Evolutionary conservation across 2,113 vertebrate genomes (phyloP), one percentile per base, ranked within the genome.

Genomic region (Microcebus tavaratra): DNA sequence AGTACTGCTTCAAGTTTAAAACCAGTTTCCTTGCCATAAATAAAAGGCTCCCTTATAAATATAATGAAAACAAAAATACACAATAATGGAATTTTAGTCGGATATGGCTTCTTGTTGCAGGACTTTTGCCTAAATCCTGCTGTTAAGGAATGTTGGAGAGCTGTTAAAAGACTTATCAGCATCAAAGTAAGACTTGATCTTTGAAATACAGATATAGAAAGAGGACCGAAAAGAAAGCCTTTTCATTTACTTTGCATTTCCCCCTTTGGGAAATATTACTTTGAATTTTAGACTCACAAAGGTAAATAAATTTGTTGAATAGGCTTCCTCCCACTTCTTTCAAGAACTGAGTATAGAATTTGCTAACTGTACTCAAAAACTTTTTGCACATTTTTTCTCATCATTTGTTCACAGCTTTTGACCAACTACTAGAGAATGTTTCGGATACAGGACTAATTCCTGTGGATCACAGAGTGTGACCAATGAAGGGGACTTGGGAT

Each of bases 1-100:
- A 72, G 23, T 13, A 55, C 8, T 45, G 87, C 39, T 90, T 94
- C 59, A 88, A 90, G 61, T 65, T 80, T 79, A 70, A 95, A 91
- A 90, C 61, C 45, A 76, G 29, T 61, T 91, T 90, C 61, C 25
- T 73, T 75, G n/a, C 23, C 76, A 92, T 42, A 83, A 86, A 63
- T 61, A 80, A 39, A 84, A 76, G 34, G 18, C 14, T 87, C 23
- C 18, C 29, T 73, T 48, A 61, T 61, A 91, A 68, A 88, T 81
- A 72, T 21, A 80, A 55, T 48, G 65, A 63, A 90, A 92, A 86
- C 15, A 90, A 73, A 83, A 81, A 27, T 45, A n/a, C 6, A 59
- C 12, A 61, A 31, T 34, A 86, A 50, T 50, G 29, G 48, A 79
- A 88, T 93, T 88, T 91, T 81, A 67, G 29, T 68, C 84, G 59